Percentiles rank a stretch among this genome's conserved stretches.
Evolutionary conservation across 2,797 vertebrate genomes (phyloP).

Genomic region (Alfaro cultratus): DNA sequence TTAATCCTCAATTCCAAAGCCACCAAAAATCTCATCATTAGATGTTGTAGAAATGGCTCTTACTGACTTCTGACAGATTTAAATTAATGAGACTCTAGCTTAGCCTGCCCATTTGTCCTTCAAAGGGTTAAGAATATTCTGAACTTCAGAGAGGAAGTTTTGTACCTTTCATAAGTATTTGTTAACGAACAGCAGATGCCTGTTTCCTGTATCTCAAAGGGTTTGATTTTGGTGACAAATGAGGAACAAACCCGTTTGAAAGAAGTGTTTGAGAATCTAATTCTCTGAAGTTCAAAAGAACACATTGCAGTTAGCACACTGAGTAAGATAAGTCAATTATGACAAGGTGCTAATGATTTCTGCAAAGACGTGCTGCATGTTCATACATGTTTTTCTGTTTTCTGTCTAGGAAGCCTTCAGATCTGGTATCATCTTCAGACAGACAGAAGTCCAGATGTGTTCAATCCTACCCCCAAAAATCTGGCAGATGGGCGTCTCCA

Average conservation of each 20-base stretch:
- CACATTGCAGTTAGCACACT: background rate
- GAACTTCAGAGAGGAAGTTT: background rate
- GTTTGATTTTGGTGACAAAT: background rate
- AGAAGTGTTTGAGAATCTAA: background rate
- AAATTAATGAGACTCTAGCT: background rate
- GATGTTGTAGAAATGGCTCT: background rate
- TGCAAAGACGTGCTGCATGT: background rate
- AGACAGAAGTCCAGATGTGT: constrained; percentile 83
- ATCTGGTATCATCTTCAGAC: constrained; percentile 88
- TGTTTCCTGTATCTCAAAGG: background rate
- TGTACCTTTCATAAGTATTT: background rate
- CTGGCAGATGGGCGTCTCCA: constrained; percentile 90
- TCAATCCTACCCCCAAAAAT: constrained; percentile 83
- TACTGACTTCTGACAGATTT: background rate
- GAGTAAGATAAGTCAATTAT: background rate
- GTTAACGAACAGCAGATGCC: background rate
- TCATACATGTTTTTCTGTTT: constrained; percentile 9
- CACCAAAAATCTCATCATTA: background rate
- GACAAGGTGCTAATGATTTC: background rate
- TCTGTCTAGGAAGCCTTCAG: constrained; percentile 91
- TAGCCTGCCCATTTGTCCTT: background rate
- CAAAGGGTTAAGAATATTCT: background rate
- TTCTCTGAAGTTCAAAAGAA: constrained; percentile 4
- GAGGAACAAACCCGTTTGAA: background rate
- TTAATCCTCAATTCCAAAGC: too few species aligned